A percentile compares a stretch with the other conserved stretches of the same genome.
Conservation (phyloP, 2,888 invertebrate species). For the Agrochola macilenta region DNA sequence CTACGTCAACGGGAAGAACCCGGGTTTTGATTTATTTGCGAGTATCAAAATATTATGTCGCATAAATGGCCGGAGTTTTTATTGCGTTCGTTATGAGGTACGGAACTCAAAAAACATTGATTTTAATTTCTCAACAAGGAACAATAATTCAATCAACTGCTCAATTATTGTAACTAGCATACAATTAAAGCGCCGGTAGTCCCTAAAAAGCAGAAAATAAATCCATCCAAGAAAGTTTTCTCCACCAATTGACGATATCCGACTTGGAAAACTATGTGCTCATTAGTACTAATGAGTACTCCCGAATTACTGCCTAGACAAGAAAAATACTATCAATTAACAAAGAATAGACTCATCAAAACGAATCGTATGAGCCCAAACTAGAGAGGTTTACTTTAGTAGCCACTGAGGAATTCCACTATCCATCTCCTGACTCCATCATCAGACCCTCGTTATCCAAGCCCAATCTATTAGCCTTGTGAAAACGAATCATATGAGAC, state of each 20-base stretch:
- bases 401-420: too few relatives aligned
- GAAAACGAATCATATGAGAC: too few relatives aligned
- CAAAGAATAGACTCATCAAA: background rate
- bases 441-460: too few relatives aligned
- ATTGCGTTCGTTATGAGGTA: too few relatives aligned
- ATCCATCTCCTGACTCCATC: too few relatives aligned
- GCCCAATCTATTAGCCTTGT: too few relatives aligned
- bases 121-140: background rate
- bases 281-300: constrained; percentile 43
- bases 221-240: constrained; percentile 16
- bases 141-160: background rate
- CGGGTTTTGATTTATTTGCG: too few relatives aligned
- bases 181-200: background rate
- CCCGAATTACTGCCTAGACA: constrained; percentile 20
- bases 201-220: constrained; percentile 3
- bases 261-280: constrained; percentile 33
- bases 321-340: constrained; percentile 9
- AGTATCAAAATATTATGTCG: too few relatives aligned
- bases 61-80: too few relatives aligned
- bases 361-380: too few relatives aligned
- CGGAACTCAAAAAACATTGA: background rate
- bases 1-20: too few relatives aligned
- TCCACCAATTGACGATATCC: constrained; percentile 5
- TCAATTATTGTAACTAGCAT: background rate
- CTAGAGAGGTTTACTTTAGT: too few relatives aligned